phyloP scores from a whole-genome alignment of 1,140 invertebrate species.

The Luehdorfia chinensis region DNA sequence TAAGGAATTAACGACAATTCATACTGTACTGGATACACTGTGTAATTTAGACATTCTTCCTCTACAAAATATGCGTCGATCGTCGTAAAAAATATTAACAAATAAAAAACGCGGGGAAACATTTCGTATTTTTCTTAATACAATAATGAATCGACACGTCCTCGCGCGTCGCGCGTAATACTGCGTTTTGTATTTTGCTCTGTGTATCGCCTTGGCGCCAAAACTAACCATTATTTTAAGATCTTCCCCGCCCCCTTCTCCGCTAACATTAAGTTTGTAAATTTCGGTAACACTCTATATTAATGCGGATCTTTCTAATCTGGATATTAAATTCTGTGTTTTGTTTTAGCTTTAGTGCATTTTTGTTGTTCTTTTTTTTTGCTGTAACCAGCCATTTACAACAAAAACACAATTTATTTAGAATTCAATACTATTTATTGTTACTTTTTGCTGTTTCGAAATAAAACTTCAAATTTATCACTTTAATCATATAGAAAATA shows the following conservation, averaged over 20 bases:
- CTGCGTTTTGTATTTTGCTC: slow-evolving; percentile 15
- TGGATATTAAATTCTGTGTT: too few species aligned
- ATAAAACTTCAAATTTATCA: too few species aligned
- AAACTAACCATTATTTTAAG: not conserved
- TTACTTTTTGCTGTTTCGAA: too few species aligned
- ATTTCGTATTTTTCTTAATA: slow-evolving; percentile 28
- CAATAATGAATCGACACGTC: slow-evolving; percentile 2
- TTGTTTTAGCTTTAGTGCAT: too few species aligned
- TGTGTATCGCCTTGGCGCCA: slow-evolving; percentile 10
- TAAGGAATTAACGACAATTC: slow-evolving; percentile 56
- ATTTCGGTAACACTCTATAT: not conserved
- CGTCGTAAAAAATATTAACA: slow-evolving; percentile 27
- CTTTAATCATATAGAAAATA: too few species aligned
- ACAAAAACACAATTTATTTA: too few species aligned
- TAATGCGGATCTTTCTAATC: too few species aligned
- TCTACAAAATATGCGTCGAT: slow-evolving; percentile 44
- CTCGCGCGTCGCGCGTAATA: slow-evolving; percentile 8
- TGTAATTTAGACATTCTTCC: slow-evolving; percentile 69
- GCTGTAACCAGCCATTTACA: too few species aligned
- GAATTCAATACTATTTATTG: too few species aligned
- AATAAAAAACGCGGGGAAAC: slow-evolving; percentile 30
- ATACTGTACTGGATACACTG: slow-evolving; percentile 67
- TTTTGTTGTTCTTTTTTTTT: too few species aligned
- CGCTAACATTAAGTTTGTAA: not conserved
- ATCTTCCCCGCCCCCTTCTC: not conserved